These are phyloP conservation scores for Pipistrellus pipistrellus DNA, from an alignment of 2,797 vertebrate genomes.

Conservation along the genomic window DNA sequence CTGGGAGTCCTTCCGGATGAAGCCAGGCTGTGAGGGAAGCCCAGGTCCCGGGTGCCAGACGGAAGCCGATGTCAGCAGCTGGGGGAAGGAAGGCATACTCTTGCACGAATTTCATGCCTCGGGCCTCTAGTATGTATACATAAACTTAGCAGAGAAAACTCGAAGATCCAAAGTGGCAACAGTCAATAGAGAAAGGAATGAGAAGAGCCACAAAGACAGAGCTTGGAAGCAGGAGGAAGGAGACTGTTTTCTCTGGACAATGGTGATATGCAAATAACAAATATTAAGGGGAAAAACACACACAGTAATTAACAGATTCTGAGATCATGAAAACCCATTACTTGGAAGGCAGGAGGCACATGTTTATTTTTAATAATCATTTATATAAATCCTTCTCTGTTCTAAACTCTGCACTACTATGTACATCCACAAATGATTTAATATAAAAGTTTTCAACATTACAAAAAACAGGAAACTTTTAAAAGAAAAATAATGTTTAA, in stretches of 20 bases:
- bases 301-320: not conserved
- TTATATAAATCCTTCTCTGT: not conserved
- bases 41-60: no score
- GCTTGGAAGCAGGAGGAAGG: not conserved
- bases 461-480: not conserved
- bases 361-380: slow-evolving; percentile 24
- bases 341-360: not conserved
- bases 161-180: not conserved
- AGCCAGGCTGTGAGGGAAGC: no score
- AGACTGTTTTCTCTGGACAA: not conserved
- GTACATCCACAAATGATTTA: not conserved
- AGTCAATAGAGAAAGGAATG: not conserved
- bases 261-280: not conserved
- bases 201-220: not conserved
- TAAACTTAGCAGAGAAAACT: not conserved
- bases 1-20: no score
- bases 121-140: not conserved
- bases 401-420: not conserved
- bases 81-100: no score
- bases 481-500: not conserved
- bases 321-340: not conserved
- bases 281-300: not conserved
- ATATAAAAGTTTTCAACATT: slow-evolving; percentile 19
- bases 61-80: no score
- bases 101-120: no score